phyloP scores from a whole-genome alignment of 1,140 invertebrate species.

The Drosophila mojavensis region DNA sequence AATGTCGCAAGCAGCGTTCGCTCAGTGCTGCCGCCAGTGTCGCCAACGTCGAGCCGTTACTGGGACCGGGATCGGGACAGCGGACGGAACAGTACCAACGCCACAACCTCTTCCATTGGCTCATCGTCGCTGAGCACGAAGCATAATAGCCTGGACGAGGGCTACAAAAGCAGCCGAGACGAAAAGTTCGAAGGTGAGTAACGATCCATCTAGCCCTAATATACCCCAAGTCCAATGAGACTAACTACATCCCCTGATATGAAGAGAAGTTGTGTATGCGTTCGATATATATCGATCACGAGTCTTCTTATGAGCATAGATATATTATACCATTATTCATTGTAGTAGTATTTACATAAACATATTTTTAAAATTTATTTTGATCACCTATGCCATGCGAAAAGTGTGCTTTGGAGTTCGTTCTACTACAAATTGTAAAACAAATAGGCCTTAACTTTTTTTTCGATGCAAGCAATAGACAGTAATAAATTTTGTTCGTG shows the following conservation, averaged over 20 bases:
- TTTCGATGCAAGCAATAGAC: neutral
- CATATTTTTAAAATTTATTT: no score
- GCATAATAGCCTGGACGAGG: conserved; percentile 61
- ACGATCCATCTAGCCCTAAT: no score
- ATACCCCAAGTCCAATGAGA: no score
- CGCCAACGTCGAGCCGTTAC: conserved; percentile 77
- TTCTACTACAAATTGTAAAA: no score
- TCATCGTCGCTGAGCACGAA: conserved; percentile 56
- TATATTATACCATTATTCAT: no score
- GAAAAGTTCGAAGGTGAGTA: conserved; percentile 77
- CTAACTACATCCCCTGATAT: no score
- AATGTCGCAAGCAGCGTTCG: conserved; percentile 53
- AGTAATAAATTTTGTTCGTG: neutral
- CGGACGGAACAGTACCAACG: conserved; percentile 41
- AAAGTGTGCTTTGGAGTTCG: no score
- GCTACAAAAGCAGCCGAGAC: conserved; percentile 59
- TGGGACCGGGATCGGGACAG: conserved; percentile 79
- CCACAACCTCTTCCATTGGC: conserved; percentile 54
- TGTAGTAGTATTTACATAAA: no score
- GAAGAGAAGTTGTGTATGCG: no score
- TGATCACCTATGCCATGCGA: no score
- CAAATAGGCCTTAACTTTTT: neutral
- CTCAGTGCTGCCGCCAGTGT: conserved; percentile 71
- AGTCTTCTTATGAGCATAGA: no score
- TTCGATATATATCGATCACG: no score